Conservation (phyloP, 1,140 invertebrate species). For the Drosophila parabipectinata region DNA sequence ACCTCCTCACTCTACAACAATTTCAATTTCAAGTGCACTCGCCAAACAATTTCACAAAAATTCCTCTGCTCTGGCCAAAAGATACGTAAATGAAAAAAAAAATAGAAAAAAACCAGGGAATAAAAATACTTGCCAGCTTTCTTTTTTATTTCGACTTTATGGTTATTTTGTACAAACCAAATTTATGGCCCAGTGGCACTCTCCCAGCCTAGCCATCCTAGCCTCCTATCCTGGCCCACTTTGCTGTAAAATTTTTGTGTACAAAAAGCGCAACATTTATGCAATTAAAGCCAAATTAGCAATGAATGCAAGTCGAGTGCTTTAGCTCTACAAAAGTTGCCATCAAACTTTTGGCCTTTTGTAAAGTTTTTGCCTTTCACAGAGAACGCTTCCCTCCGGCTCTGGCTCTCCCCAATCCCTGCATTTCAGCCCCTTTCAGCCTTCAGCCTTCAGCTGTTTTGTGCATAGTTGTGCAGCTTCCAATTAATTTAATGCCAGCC, state of each 20-base stretch:
- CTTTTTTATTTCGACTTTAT: constrained; percentile 38
- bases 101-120: constrained; percentile 4
- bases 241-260: constrained; percentile 48
- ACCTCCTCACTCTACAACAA: constrained; percentile 47
- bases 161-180: constrained; percentile 48
- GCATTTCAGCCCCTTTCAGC: constrained; percentile 4
- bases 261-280: constrained; percentile 81
- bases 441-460: constrained; percentile 26
- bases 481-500: constrained; percentile 80
- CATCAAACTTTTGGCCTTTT: constrained; percentile 81
- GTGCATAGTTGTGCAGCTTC: constrained; percentile 67
- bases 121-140: constrained; percentile 11
- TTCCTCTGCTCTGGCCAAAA: constrained; percentile 35
- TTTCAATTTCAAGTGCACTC: constrained; percentile 80
- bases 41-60: constrained; percentile 72
- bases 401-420: not conserved
- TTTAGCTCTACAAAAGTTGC: constrained; percentile 76
- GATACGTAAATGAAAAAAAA: constrained; percentile 29
- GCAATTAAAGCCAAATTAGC: constrained; percentile 82
- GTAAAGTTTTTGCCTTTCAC: constrained; percentile 73
- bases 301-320: constrained; percentile 81
- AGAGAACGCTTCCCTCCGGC: constrained; percentile 10
- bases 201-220: not conserved
- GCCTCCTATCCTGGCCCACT: not conserved
- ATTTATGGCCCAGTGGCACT: constrained; percentile 59